phyloP scores from a whole-genome alignment of 2,797 vertebrate species.

The Pipistrellus pipistrellus region DNA sequence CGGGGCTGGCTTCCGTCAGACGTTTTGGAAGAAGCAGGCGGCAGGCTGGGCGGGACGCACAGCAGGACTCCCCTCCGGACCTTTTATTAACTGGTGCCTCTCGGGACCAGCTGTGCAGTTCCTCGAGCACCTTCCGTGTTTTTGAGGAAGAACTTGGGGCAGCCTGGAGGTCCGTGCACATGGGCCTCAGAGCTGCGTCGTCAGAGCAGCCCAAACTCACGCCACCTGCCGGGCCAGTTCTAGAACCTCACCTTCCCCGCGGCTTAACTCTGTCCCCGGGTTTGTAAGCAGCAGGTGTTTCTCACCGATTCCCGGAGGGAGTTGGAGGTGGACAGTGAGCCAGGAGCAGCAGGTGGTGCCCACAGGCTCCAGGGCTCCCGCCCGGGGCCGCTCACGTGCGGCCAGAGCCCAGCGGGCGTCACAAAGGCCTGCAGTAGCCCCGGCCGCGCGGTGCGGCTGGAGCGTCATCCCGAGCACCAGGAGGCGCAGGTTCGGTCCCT shows the following conservation, averaged over 20 bases:
- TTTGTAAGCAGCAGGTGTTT: not conserved
- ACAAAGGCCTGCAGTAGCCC: too few relatives aligned
- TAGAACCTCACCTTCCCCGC: not conserved
- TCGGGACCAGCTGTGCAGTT: too few relatives aligned
- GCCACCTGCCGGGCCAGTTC: not conserved
- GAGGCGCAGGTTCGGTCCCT: too few relatives aligned
- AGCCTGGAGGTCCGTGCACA: accelerated
- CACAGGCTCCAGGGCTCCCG: too few relatives aligned
- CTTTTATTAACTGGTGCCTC: not conserved
- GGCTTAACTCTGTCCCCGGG: not conserved
- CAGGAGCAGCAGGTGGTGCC: not conserved
- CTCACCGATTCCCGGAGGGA: accelerated
- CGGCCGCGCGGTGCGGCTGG: too few relatives aligned
- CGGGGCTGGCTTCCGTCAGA: not conserved
- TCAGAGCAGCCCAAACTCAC: not conserved
- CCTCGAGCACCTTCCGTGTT: not conserved
- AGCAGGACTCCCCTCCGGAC: not conserved
- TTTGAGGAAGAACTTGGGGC: not conserved
- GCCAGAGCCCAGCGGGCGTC: not conserved
- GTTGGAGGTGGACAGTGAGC: not conserved
- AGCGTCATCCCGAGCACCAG: too few relatives aligned
- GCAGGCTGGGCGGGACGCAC: accelerated
- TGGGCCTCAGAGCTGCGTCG: accelerated
- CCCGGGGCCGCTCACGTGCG: accelerated
- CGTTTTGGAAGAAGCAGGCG: not conserved